Evolutionary conservation across 2,113 vertebrate species (phyloP), one percentile per base, ranked within the genome.

Genomic region (Cyanoliseus patagonus): DNA sequence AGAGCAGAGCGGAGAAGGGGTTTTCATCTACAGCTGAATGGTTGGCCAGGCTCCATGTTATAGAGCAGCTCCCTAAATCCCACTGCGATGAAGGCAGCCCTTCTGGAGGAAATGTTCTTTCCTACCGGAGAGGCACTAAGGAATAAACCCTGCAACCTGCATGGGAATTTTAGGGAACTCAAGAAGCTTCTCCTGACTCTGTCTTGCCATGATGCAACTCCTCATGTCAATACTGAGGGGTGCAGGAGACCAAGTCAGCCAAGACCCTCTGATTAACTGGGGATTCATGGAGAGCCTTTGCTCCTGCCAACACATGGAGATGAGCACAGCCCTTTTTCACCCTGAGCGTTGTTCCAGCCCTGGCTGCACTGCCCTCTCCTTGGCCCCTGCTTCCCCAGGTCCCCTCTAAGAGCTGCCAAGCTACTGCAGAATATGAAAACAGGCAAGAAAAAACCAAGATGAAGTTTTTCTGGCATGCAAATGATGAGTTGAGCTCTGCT

Each of bases 401-500:
- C n/a, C 17, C 41, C 17, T 16, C 51, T 25, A 16, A 69, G n/a
- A 37, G 23, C 46, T 63, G 27, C 20, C 44, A 59, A 79, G 66
- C 8, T 25, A 8, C 27, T n/a, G 62, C 39, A 39, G 66, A 49
- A 44, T 31, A 46, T 33, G 70, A 22, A 70, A 91, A 46, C 14
- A 63, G 31, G 33, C 23, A n/a, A 47, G 64, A 44, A 74, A 88
- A 81, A 84, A 14, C 1, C 73, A 67, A 63, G 31, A 51, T 66
- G 61, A 85, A 82, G 46, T 33, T 82, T 83, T 88, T 33, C 53
- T 91, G 92, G 77, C 73, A 31, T 62, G 68, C n/a, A 63, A 80
- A 91, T 0, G 0, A 7, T 31, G 44, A 83, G n/a, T 53, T 61
- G 63, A 83, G 28, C 64, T 92, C 49, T 66, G 53, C 17, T 62